Conservation (phyloP, 2,113 vertebrate genomes). For the Synchiropus splendidus region DNA sequence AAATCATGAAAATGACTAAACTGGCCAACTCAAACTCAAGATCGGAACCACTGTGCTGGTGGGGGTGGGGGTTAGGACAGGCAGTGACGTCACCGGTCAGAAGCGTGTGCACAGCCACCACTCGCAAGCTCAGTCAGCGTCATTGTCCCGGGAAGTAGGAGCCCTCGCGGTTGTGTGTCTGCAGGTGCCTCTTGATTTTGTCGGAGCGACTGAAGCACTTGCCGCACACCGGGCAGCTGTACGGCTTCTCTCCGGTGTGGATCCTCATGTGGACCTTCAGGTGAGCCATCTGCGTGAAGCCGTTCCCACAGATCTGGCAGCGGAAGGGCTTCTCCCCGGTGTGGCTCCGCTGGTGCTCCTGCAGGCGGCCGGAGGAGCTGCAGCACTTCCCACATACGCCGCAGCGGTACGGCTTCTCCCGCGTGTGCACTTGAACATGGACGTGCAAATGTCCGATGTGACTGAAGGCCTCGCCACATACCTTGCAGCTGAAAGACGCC, state of each 20-base stretch:
- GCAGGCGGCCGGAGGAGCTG: constrained; percentile 59
- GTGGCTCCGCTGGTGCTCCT: constrained; percentile 65
- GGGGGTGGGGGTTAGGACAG: constrained; percentile 28
- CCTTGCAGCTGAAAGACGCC: constrained; percentile 60
- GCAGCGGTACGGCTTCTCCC: constrained; percentile 63
- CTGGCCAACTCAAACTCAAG: constrained; percentile 42
- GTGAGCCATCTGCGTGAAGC: constrained; percentile 65
- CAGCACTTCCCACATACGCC: constrained; percentile 64
- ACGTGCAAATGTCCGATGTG: constrained; percentile 59
- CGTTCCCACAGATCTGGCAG: constrained; percentile 63
- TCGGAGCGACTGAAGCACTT: constrained; percentile 66
- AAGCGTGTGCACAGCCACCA: no score
- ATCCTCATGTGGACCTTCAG: constrained; percentile 65
- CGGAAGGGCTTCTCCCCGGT: constrained; percentile 63
- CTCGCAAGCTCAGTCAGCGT: no score
- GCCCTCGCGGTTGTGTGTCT: constrained; percentile 62
- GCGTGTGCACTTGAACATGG: constrained; percentile 61
- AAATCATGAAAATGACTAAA: constrained; percentile 47
- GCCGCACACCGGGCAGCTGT: constrained; percentile 63
- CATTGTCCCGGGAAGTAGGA: constrained; percentile 62
- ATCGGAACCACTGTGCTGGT: constrained; percentile 26
- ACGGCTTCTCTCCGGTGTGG: constrained; percentile 63
- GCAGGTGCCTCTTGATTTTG: constrained; percentile 65
- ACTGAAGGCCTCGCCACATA: constrained; percentile 60
- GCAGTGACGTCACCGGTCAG: no score